Conservation (phyloP, 1,140 invertebrate species). For the Cydia amplana region DNA sequence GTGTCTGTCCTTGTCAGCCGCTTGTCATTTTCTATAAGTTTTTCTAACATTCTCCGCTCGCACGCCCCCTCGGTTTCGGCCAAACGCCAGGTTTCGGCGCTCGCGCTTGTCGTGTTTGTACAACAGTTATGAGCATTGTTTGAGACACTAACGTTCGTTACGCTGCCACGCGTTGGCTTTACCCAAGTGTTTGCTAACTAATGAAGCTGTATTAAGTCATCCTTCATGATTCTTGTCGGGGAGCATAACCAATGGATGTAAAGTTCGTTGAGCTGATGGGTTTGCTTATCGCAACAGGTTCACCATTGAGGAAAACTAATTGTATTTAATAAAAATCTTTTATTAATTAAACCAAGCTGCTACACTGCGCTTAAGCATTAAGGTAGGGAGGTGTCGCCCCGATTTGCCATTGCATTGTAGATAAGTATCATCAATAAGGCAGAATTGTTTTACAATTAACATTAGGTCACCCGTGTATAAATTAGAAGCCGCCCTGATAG, state of each 20-base stretch:
- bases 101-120: slow-evolving; percentile 56
- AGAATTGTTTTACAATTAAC: slow-evolving; percentile 30
- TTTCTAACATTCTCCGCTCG: slow-evolving; percentile 75
- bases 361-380: not conserved
- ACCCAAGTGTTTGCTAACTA: slow-evolving; percentile 64
- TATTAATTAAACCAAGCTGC: not conserved
- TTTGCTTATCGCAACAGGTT: not conserved
- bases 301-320: not conserved
- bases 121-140: slow-evolving; percentile 74
- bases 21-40: slow-evolving; percentile 80
- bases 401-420: not conserved
- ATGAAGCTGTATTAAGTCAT: slow-evolving; percentile 62
- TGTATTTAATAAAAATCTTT: not conserved
- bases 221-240: slow-evolving; percentile 43
- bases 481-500: slow-evolving; percentile 40
- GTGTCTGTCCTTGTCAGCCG: slow-evolving; percentile 67
- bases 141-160: slow-evolving; percentile 71
- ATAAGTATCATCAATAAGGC: not conserved
- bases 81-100: slow-evolving; percentile 63
- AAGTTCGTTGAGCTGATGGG: slow-evolving; percentile 6
- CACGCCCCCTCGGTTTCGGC: slow-evolving; percentile 69
- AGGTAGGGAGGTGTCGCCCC: not conserved
- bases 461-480: slow-evolving; percentile 35
- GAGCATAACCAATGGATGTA: slow-evolving; percentile 5
- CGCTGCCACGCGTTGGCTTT: slow-evolving; percentile 51